Percentiles rank a stretch among this genome's conserved stretches.
Evolutionary conservation across 2,888 invertebrate genomes (phyloP).

Genomic region (Acanthosepion lycidas): DNA sequence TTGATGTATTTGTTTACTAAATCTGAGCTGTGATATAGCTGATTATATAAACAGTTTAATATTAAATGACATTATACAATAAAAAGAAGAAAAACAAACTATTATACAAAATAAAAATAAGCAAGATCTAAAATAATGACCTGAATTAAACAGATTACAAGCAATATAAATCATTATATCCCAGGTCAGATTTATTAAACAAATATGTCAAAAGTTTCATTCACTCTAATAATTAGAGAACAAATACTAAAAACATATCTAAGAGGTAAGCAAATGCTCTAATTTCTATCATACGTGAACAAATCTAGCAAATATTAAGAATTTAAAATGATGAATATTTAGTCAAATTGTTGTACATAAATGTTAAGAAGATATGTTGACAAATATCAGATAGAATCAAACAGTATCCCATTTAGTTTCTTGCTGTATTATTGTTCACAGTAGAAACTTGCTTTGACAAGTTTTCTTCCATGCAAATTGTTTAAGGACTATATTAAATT

Average conservation of each 20-base stretch:
- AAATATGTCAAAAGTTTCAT: not conserved
- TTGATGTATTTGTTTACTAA: no score
- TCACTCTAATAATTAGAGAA: not conserved
- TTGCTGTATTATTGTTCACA: not conserved
- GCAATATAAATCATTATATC: no score
- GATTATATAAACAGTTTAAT: no score
- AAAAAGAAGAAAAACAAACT: no score
- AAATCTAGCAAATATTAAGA: not conserved
- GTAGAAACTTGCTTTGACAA: not conserved
- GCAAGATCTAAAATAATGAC: no score
- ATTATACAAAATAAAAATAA: no score
- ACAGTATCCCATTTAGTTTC: not conserved
- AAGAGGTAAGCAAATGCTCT: not conserved
- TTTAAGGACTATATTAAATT: not conserved
- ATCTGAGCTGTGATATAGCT: no score
- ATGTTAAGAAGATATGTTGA: not conserved
- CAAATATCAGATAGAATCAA: not conserved
- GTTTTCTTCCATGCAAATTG: not conserved
- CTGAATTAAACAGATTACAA: no score
- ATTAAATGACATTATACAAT: no score
- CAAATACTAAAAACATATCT: not conserved
- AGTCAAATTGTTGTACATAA: not conserved
- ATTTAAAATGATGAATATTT: not conserved
- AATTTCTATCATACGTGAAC: not conserved
- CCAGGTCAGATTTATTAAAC: no score